Percentiles rank a stretch among this genome's conserved stretches.
phyloP scores from a whole-genome alignment of 2,888 invertebrate genomes.

The Rotaria macrura region DNA sequence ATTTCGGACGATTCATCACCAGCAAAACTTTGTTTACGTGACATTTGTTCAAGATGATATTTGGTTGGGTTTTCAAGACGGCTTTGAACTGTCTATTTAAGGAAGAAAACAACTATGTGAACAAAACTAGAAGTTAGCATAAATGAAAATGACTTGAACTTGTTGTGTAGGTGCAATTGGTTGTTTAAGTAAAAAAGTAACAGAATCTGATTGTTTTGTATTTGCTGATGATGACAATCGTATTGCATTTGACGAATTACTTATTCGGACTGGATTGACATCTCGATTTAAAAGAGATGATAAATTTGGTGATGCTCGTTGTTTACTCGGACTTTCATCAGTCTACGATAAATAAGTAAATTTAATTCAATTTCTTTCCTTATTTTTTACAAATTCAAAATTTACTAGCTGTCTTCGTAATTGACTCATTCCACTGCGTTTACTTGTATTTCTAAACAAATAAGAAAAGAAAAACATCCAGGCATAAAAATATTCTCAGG shows the following conservation, averaged over 20 bases:
- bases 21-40: not conserved
- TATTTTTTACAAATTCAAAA: not conserved
- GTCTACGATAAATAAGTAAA: not conserved
- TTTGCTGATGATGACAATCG: not conserved
- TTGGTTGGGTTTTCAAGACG: slow-evolving; percentile 78
- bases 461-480: not conserved
- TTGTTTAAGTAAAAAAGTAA: slow-evolving; percentile 13
- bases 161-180: not conserved
- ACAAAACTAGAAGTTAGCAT: not conserved
- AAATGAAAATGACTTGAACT: not conserved
- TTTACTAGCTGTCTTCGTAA: not conserved
- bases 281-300: not conserved
- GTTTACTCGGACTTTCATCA: not conserved
- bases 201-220: not conserved
- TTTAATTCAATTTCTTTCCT: not conserved
- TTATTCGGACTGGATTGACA: not conserved
- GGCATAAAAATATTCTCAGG: not conserved
- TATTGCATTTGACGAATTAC: not conserved
- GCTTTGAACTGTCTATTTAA: slow-evolving; percentile 53
- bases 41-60: slow-evolving; percentile 78
- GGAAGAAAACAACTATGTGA: no score
- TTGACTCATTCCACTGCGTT: not conserved
- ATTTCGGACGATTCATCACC: not conserved
- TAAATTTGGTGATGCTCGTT: not conserved
- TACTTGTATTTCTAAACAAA: not conserved